Conservation (phyloP, 2,888 invertebrate genomes). For the Ethmia dodecea region DNA sequence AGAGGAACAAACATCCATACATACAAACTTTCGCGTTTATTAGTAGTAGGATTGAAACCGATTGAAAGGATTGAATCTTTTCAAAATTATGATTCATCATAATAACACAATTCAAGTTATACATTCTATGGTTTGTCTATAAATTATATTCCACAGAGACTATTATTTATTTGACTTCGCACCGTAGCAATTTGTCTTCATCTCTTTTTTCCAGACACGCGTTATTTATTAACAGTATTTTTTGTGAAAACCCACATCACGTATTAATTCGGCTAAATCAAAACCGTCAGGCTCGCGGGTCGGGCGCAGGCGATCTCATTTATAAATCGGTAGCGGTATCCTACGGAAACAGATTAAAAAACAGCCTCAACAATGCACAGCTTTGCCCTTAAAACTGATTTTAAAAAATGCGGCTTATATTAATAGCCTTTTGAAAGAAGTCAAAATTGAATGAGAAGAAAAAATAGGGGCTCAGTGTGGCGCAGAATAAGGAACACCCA, state of each 20-base stretch:
- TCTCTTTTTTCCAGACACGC: conserved; percentile 61
- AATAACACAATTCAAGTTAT: not conserved
- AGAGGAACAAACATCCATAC: too few species aligned
- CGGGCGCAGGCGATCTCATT: conserved; percentile 53
- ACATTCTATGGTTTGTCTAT: not conserved
- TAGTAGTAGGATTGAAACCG: too few species aligned
- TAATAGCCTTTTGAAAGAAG: conserved; percentile 77
- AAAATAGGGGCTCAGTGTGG: conserved; percentile 70
- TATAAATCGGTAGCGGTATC: conserved; percentile 75
- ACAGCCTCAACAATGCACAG: conserved; percentile 61
- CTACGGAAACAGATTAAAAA: conserved; percentile 77
- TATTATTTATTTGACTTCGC: conserved; percentile 38
- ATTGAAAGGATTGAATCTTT: too few species aligned
- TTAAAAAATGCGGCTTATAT: conserved; percentile 75
- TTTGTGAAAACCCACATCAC: conserved; percentile 69
- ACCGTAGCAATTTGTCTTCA: conserved; percentile 67
- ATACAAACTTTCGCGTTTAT: too few species aligned
- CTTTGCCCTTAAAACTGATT: conserved; percentile 68
- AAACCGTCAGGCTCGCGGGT: conserved; percentile 47
- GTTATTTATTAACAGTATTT: conserved; percentile 64
- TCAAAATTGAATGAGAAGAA: conserved; percentile 77
- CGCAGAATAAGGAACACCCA: conserved; percentile 70
- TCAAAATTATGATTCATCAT: too few species aligned
- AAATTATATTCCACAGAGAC: not conserved
- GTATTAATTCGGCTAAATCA: conserved; percentile 70